Base-by-base conservation (phyloP, 2,888 invertebrate species). In the Lingula anatina region DNA sequence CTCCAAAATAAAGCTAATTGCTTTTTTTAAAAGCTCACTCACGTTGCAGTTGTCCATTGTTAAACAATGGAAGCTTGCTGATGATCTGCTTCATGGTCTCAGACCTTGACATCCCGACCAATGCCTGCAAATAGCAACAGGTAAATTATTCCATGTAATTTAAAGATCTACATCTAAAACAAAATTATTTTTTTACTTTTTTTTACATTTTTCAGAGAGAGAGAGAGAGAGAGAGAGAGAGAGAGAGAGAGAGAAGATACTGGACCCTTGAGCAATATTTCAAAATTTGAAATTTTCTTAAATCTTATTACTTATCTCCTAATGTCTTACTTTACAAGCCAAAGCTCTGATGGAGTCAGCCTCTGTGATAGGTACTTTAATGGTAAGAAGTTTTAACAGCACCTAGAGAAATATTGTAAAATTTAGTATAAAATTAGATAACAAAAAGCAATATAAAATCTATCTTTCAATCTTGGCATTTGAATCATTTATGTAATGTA, bases 351-450 rank as follows among this genome's bases (percentile, higher is more conserved):
- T 87, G 36, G 88, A 86, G 78, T 99, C 97, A 18, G 97, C 97
- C 80, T 97, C 96, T 1, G 95, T 95, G 49, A 96, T 90, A 0
- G 97, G 97, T 0, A 89, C 87, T 79, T 94, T 94, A 15, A 88
- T 85, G 79, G 88, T 87, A 85, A 97, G 87, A 54, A 95, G 81
- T 47, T 90, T 88, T 15, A 94, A 79, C 38, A 96, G 80, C 43
- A 91, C 85, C 88, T 87, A 70, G 2, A 57, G 31, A 15, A n/a
- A n/a, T n/a, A n/a, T n/a, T 38, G 53, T 44, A 39, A 45, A 53
- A 54, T 20, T 25, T 9, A 44, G 3, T 3, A 15, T 4, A 15
- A 4, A 43, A 18, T 36, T 4, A 39, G 15, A 39, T 20, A 7
- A 7, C n/a, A n/a, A n/a, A n/a, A n/a, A n/a, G n/a, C n/a, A n/a